phyloP scores from a whole-genome alignment of 1,140 invertebrate genomes.

The Pinna nobilis region DNA sequence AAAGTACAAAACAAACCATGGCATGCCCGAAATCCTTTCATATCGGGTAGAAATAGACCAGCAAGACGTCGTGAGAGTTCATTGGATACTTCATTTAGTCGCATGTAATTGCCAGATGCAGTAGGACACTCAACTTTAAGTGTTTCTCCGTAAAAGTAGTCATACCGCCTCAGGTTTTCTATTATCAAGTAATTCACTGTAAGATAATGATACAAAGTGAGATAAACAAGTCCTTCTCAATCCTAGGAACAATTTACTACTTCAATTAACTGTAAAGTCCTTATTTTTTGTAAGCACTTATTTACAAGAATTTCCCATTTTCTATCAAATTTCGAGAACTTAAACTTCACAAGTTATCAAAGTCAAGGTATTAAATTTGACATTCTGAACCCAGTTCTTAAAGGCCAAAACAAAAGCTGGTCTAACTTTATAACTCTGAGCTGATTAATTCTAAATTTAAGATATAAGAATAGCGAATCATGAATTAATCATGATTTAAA shows the following conservation, averaged over 20 bases:
- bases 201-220: slow-evolving; percentile 1
- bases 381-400: too few relatives aligned
- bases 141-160: slow-evolving; percentile 71
- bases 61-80: slow-evolving; percentile 65
- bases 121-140: slow-evolving; percentile 73
- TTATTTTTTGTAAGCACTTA: too few relatives aligned
- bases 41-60: slow-evolving; percentile 69
- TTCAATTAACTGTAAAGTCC: too few relatives aligned
- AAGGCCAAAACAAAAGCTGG: too few relatives aligned
- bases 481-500: too few relatives aligned
- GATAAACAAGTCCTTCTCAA: background rate
- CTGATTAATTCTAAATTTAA: too few relatives aligned
- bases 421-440: too few relatives aligned
- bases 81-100: slow-evolving; percentile 64
- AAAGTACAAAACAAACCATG: slow-evolving; percentile 63
- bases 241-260: background rate
- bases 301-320: too few relatives aligned
- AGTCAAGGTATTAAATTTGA: too few relatives aligned
- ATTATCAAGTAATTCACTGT: slow-evolving; percentile 72
- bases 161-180: slow-evolving; percentile 69
- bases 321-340: too few relatives aligned
- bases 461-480: too few relatives aligned
- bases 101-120: slow-evolving; percentile 67
- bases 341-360: too few relatives aligned
- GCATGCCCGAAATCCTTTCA: slow-evolving; percentile 67